Base-by-base conservation (phyloP, 2,888 invertebrate species). In the Acheta domesticus region DNA sequence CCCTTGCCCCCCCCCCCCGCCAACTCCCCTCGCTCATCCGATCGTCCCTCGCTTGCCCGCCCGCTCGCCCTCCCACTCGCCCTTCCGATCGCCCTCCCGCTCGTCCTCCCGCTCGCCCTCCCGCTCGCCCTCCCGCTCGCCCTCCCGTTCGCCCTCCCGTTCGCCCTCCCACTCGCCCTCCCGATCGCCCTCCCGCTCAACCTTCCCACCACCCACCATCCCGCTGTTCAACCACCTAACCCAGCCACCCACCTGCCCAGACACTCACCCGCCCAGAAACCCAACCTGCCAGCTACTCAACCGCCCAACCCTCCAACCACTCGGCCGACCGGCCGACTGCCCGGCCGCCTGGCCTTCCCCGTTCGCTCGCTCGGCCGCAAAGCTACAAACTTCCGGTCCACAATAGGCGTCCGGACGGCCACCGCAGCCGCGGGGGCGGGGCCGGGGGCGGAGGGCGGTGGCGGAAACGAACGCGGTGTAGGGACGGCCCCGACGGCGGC, bases 331-430 rank as follows among this genome's bases (percentile, higher is more conserved):
- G 14, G 1, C 62, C 19, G 62, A 14, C 19, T 19, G 62, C n/a
- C 62, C 62, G 14, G 0, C 4, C 3, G n/a, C 62, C n/a, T 5
- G 16, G 4, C 62, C 62, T 0, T 16, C 62, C 36, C 36, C 4
- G 4, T 36, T 36, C 36, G 36, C 36, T 14, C 62, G 14, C 62
- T 62, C 62, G 62, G n/a, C 62, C 62, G 62, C 62, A 62, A n/a
- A 62, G 62, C 62, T 62, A 62, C 62, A 62, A 62, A 62, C 62
- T 62, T 62, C 62, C 62, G 62, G 62, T 62, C n/a, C 62, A 62
- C 62, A 62, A 62, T 62, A 62, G 62, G 62, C 62, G n/a, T 14
- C 62, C 16, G 62, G 14, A n/a, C 62, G 14, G 62, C 14, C 62
- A 62, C 62, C 62, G 36, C 36, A 62, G 62, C 3, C 14, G 11